phyloP scores from a whole-genome alignment of 2,888 invertebrate genomes.

The Coenonympha glycerion region DNA sequence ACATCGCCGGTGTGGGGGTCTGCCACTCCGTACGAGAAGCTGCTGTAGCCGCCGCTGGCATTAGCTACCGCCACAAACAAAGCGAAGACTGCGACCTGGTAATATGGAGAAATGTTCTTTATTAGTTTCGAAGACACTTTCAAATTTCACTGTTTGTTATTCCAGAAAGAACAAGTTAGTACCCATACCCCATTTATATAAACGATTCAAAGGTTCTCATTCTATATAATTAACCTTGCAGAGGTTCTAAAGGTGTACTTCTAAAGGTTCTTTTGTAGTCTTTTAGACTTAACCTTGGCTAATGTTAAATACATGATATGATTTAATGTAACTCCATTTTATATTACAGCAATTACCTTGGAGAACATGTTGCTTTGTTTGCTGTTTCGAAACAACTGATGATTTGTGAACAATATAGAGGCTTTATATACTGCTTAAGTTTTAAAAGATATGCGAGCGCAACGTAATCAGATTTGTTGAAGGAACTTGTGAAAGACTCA shows the following conservation, averaged over 20 bases:
- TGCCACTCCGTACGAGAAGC: conserved; percentile 70
- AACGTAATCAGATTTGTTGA: conserved; percentile 27
- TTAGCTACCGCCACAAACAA: conserved; percentile 61
- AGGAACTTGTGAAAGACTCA: conserved; percentile 32
- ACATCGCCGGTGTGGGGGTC: conserved; percentile 70
- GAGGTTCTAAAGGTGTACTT: too few relatives aligned
- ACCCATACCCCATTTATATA: too few relatives aligned
- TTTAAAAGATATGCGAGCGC: conserved; percentile 19
- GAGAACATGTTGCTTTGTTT: conserved; percentile 33
- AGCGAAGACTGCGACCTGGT: conserved; percentile 65
- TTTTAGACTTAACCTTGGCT: not conserved
- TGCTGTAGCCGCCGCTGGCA: conserved; percentile 51
- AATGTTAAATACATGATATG: not conserved
- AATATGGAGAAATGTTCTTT: conserved; percentile 30
- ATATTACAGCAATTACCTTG: conserved; percentile 23
- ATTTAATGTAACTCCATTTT: not conserved
- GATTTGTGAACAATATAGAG: conserved; percentile 24
- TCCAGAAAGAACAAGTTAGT: too few relatives aligned
- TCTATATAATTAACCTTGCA: too few relatives aligned
- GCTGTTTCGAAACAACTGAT: conserved; percentile 32
- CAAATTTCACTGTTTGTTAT: too few relatives aligned
- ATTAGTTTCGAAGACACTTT: too few relatives aligned
- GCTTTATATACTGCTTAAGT: conserved; percentile 32
- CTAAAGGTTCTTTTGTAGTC: too few relatives aligned
- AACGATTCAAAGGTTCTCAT: too few relatives aligned